Evolutionary conservation across 1,140 invertebrate genomes (phyloP).

Genomic region (Dendrolimus kikuchii): DNA sequence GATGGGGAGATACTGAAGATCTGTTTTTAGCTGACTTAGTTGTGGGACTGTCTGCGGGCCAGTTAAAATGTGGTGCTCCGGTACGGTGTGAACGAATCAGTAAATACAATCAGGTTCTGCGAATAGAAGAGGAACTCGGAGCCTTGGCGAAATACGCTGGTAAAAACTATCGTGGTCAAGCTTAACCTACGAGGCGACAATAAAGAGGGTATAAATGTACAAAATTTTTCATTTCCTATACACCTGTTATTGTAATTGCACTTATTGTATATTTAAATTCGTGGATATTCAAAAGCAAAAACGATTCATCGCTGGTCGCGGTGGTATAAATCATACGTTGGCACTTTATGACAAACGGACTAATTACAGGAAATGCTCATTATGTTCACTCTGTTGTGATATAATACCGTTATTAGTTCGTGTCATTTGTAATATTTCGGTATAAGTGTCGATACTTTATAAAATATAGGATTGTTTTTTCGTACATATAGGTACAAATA

Average conservation of each 20-base stretch:
- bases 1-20: conserved; percentile 95
- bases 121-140: conserved; percentile 98
- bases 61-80: conserved; percentile 98
- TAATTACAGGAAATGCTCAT: conserved; percentile 49
- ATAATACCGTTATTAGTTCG: conserved; percentile 44
- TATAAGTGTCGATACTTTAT: conserved; percentile 5
- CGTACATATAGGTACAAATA: no score
- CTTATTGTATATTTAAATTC: conserved; percentile 7
- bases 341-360: conserved; percentile 26
- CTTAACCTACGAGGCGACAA: conserved; percentile 7
- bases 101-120: conserved; percentile 98
- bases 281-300: conserved; percentile 7
- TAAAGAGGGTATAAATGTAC: not conserved
- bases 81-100: conserved; percentile 97
- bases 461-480: no score
- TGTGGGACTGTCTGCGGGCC: conserved; percentile 96
- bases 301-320: not conserved
- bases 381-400: conserved; percentile 23
- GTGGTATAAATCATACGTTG: no score
- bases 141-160: conserved; percentile 92
- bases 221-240: not conserved
- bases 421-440: conserved; percentile 2
- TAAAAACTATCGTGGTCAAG: conserved; percentile 84
- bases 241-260: not conserved
- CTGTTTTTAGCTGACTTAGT: conserved; percentile 97